phyloP scores from a whole-genome alignment of 2,797 vertebrate genomes.

The Luscinia megarhynchos region DNA sequence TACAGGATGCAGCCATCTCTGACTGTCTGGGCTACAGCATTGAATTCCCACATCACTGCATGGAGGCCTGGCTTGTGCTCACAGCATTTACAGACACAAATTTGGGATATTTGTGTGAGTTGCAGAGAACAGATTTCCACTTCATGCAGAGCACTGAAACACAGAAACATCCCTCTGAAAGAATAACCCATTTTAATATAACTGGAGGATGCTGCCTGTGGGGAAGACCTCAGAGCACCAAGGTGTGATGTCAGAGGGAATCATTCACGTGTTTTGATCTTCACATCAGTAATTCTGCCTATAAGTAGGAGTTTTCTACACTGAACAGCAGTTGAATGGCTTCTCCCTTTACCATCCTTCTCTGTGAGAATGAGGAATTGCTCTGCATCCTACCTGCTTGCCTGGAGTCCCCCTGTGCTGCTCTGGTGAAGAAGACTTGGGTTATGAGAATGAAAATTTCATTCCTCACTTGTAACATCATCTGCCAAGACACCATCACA shows the following conservation, averaged over 20 bases:
- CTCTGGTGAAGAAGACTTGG: not conserved
- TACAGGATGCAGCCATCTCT: not conserved
- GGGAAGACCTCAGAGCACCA: not conserved
- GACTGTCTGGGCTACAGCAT: accelerated
- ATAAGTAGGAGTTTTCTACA: not conserved
- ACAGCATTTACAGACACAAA: accelerated
- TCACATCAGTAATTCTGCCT: not conserved
- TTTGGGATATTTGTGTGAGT: not conserved
- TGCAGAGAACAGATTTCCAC: not conserved
- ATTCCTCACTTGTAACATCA: not conserved
- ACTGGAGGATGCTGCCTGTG: not conserved
- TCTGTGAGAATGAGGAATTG: not conserved
- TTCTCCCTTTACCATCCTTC: not conserved
- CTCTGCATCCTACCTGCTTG: not conserved
- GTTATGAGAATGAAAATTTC: not conserved
- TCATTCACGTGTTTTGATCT: accelerated
- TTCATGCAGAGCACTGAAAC: not conserved
- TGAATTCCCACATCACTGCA: accelerated
- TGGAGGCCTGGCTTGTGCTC: not conserved
- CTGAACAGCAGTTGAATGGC: not conserved
- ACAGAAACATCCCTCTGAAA: not conserved
- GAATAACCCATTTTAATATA: not conserved
- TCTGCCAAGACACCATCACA: not conserved
- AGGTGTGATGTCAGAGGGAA: not conserved
- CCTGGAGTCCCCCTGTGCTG: not conserved